Evolutionary conservation across 1,140 invertebrate species (phyloP), one percentile per base, ranked within the genome.

Genomic region (Vanessa tameamea): DNA sequence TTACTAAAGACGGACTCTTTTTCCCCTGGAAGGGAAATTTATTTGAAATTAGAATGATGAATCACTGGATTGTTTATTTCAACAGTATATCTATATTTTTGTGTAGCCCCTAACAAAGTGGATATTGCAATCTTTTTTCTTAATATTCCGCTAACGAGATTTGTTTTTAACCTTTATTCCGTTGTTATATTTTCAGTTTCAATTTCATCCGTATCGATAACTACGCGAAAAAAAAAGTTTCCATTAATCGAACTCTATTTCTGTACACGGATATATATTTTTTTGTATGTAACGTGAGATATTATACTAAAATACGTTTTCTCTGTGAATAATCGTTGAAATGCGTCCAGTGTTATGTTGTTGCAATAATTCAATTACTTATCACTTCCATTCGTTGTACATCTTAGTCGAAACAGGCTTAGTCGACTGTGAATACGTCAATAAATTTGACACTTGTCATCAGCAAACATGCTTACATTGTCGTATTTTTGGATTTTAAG

Each of bases 361-460:
- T 50, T n/a, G 9, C 20, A 20, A 55, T 23, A 57, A 23, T 23
- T 59, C 15, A 37, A 59, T 59, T 14, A 13, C 8, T 26, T 15
- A 64, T 57, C 73, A 26, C 64, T 76, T 80, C 81, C 26, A 78
- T 73, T 61, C 50, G 47, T 63, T 55, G 66, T 69, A 76, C 47
- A 73, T 82, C 73, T 75, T 55, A 65, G 78, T 78, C 61, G 67
- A 79, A 84, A 88, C 82, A 86, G 80, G 85, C 84, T 88, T 87
- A 90, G 82, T 81, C 72, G 80, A 75, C 80, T 77, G 82, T 81
- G 80, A 82, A 85, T 79, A 83, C 82, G 86, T 88, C 88, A 88
- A 90, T 89, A 90, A 90, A 85, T 87, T 80, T 90, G 87, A 89
- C 87, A 87, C 82, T 89, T 89, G 86, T 86, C 86, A 87, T 82